These are phyloP conservation scores for Polypterus bichir DNA, from an alignment of 2,113 vertebrate genomes.

Conservation along the genomic window DNA sequence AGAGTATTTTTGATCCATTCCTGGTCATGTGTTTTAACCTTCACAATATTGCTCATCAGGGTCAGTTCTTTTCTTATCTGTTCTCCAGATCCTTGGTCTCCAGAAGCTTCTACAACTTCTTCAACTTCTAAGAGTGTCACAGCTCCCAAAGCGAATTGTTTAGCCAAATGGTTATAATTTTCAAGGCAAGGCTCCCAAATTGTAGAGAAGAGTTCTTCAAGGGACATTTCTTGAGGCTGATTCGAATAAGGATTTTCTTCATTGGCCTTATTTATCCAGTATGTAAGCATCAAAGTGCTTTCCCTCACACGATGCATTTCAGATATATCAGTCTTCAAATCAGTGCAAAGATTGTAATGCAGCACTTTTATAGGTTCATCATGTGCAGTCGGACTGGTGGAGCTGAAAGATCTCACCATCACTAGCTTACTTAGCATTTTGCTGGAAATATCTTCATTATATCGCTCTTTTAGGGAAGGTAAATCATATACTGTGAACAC, in stretches of 20 bases:
- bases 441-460: constrained; percentile 23
- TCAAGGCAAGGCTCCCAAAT: constrained; percentile 35
- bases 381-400: constrained; percentile 9
- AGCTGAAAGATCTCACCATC: constrained; percentile 21
- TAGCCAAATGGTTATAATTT: constrained; percentile 18
- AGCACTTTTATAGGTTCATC: constrained; percentile 16
- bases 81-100: constrained; percentile 30
- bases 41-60: constrained; percentile 28
- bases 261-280: constrained; percentile 29
- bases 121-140: constrained; percentile 37
- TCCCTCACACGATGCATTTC: constrained; percentile 34
- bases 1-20: constrained; percentile 26
- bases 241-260: not conserved
- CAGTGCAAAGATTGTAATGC: constrained; percentile 25
- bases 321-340: constrained; percentile 26
- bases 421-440: constrained; percentile 33
- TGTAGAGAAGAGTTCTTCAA: constrained; percentile 22
- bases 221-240: constrained; percentile 1
- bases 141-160: constrained; percentile 13
- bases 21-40: not conserved
- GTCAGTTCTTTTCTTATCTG: constrained; percentile 33
- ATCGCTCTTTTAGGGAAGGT: constrained; percentile 26
- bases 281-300: constrained; percentile 41
- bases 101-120: constrained; percentile 22
- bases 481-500: constrained; percentile 37